Percentiles rank a stretch among this genome's conserved stretches.
These are phyloP conservation scores for Calyptommatus sinebrachiatus DNA, from an alignment of 2,113 vertebrate genomes.

Conservation along the genomic window DNA sequence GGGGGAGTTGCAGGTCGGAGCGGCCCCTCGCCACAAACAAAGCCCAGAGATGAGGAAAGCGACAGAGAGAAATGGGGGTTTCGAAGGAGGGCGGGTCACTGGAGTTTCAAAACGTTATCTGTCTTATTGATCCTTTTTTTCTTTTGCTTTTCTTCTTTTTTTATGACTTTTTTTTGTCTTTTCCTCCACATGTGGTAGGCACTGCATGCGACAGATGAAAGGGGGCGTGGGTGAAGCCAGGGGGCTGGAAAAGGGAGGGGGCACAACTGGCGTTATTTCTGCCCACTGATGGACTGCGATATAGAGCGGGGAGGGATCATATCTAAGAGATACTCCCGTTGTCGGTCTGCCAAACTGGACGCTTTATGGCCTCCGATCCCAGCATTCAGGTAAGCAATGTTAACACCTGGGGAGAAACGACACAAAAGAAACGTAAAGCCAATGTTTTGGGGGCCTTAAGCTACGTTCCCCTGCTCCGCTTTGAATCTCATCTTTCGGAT, in stretches of 20 bases:
- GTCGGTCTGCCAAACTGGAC: slow-evolving; percentile 91
- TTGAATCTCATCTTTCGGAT: too few species aligned
- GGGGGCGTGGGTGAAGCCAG: slow-evolving; percentile 23
- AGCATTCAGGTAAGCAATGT: slow-evolving; percentile 95
- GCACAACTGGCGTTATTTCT: slow-evolving; percentile 83
- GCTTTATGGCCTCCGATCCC: slow-evolving; percentile 91
- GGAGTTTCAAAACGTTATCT: slow-evolving; percentile 47
- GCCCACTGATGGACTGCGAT: slow-evolving; percentile 95
- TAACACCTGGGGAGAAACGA: slow-evolving; percentile 77
- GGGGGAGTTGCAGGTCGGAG: neutral
- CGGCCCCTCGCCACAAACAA: slow-evolving; percentile 45
- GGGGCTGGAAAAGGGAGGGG: neutral
- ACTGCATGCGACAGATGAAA: slow-evolving; percentile 85
- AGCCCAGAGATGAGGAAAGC: slow-evolving; percentile 23
- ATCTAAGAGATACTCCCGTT: slow-evolving; percentile 96
- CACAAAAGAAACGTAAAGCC: neutral
- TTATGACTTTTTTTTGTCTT: slow-evolving; percentile 61
- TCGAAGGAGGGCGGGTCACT: slow-evolving; percentile 48
- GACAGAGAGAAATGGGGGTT: slow-evolving; percentile 29
- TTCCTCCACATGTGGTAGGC: slow-evolving; percentile 80
- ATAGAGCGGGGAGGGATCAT: slow-evolving; percentile 98
- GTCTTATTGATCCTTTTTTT: slow-evolving; percentile 51
- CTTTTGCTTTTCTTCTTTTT: slow-evolving; percentile 52
- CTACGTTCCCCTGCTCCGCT: too few species aligned
- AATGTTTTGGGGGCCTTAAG: too few species aligned